A percentile compares a stretch with the other conserved stretches of the same genome.
These are phyloP conservation scores for Poeciliopsis turrubarensis DNA, from an alignment of 2,113 vertebrate genomes.

Conservation along the genomic window DNA sequence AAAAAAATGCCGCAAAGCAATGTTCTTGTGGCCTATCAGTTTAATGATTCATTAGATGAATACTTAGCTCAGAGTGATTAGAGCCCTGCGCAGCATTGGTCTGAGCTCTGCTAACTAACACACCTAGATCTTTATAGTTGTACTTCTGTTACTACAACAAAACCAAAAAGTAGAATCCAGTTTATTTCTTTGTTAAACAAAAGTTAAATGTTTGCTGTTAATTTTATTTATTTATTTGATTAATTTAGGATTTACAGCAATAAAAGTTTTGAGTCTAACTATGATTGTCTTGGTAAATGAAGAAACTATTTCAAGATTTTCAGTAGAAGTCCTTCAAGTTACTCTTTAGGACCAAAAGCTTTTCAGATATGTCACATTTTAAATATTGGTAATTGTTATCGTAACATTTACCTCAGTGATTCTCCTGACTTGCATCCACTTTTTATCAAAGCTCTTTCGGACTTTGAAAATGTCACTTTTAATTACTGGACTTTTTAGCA, in stretches of 20 bases:
- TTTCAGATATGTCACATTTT: slow-evolving; percentile 10
- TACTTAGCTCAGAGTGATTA: slow-evolving; percentile 35
- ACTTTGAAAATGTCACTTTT: slow-evolving; percentile 30
- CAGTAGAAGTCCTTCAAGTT: neutral
- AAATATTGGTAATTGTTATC: neutral
- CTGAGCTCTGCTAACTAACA: neutral
- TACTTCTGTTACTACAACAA: neutral
- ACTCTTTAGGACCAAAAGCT: neutral
- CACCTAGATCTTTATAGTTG: neutral
- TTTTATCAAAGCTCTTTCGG: slow-evolving; percentile 1
- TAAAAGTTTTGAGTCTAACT: neutral
- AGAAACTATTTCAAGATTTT: neutral
- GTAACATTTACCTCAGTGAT: neutral
- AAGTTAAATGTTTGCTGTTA: neutral
- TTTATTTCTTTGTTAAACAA: neutral
- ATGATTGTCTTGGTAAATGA: neutral
- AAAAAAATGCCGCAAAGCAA: slow-evolving; percentile 19
- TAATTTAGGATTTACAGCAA: neutral
- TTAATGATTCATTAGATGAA: slow-evolving; percentile 59
- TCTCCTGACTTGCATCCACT: slow-evolving; percentile 6
- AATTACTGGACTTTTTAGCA: slow-evolving; percentile 6
- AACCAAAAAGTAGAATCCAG: neutral
- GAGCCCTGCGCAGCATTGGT: slow-evolving; percentile 22
- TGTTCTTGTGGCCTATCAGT: slow-evolving; percentile 18
- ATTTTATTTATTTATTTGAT: neutral